Conservation (phyloP, 2,113 vertebrate species). For the Sylvilagus bachmani region DNA sequence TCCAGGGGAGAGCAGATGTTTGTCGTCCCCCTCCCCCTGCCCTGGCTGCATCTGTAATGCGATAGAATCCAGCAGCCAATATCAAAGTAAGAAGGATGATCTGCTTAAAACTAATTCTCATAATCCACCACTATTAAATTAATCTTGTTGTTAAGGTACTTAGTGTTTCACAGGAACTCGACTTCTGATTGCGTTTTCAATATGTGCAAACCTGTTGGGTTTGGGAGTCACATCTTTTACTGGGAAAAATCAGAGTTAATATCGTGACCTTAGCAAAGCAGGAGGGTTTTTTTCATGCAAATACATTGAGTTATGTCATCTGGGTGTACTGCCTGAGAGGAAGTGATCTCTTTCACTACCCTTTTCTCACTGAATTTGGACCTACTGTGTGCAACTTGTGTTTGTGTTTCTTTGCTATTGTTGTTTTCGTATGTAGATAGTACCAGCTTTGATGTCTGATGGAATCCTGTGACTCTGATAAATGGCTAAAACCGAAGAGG, state of each 20-base stretch:
- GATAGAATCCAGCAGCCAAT: constrained; percentile 79
- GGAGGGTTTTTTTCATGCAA: not conserved
- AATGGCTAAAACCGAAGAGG: not conserved
- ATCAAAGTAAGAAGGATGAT: constrained; percentile 83
- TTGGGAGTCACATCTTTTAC: constrained; percentile 75
- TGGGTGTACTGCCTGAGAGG: not conserved
- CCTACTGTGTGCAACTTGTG: not conserved
- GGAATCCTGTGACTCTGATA: constrained; percentile 3
- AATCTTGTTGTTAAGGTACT: constrained; percentile 84
- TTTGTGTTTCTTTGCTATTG: not conserved
- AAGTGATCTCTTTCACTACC: not conserved
- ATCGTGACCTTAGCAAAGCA: not conserved
- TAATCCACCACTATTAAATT: constrained; percentile 85
- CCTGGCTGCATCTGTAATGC: not conserved
- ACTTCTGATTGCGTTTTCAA: constrained; percentile 85
- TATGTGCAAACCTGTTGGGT: constrained; percentile 78
- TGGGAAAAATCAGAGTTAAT: constrained; percentile 71
- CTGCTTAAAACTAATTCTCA: constrained; percentile 86
- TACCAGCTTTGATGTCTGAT: not conserved
- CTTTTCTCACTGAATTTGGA: constrained; percentile 5
- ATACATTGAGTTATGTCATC: not conserved
- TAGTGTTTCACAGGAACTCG: constrained; percentile 74
- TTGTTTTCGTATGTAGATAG: not conserved
- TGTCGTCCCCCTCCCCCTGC: not conserved
- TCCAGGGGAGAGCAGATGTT: constrained; percentile 52